Base-by-base conservation (phyloP, 2,888 invertebrate genomes). In the Lasioglossum oenotherae region DNA sequence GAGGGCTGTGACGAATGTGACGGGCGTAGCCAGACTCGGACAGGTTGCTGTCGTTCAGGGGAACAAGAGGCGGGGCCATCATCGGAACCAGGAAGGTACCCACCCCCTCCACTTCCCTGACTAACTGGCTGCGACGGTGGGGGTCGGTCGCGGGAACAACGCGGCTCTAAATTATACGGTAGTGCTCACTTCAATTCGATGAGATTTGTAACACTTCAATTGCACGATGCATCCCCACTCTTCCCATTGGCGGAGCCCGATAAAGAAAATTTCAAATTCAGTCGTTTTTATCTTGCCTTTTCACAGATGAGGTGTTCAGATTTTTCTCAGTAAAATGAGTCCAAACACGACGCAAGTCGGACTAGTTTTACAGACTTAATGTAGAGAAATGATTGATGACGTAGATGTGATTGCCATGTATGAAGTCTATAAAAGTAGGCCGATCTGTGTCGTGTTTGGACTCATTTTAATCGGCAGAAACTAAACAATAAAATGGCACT, bases 1-100 rank as follows among this genome's bases (percentile, higher is more conserved):
- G 69, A 53, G 76, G 82, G 44, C 78, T 72, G 88, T 88, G 89
- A 89, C 89, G 86, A 88, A 88, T 89, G 89, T 82, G 88, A 90
- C 88, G 82, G 80, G 77, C 73, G 67, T 80, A 79, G 75, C 76
- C 82, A 82, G 60, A 64, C 77, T 83, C 79, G 78, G 88, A 87
- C 87, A 87, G 87, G 86, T 88, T 86, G 82, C 83, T 81, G 80
- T 74, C 86, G 57, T 86, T 81, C 83, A 67, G 69, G 80, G 57
- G 80, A 60, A 35, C 12, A 35, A 16, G 60, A 31, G 60, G 23
- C 41, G 27, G 41, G 69, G n/a, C 74, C 57, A 64, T 77, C 74
- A 69, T 71, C 76, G 73, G 71, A 64, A 78, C 46, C 72, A 80
- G 80, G 78, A 74, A 35, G 31, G 19, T 19, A 19, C 41, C 19